A percentile compares a stretch with the other conserved stretches of the same genome.
phyloP scores from a whole-genome alignment of 2,888 invertebrate species.

The Hermaeophaga mercurialis region DNA sequence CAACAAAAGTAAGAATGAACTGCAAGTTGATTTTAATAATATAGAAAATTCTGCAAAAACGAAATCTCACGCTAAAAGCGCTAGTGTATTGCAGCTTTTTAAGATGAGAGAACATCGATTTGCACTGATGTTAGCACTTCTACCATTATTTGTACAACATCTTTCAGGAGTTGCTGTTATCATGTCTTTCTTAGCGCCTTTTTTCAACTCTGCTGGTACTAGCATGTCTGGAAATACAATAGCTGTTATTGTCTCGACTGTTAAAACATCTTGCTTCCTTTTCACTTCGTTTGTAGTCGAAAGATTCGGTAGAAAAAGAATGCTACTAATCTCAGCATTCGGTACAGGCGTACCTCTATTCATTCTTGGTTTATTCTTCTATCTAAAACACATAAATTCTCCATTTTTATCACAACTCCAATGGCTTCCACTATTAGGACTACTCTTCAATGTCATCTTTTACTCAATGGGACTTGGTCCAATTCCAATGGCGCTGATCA shows the following conservation, averaged over 20 bases:
- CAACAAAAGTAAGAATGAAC: conserved; percentile 18
- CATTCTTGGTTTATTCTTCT: conserved; percentile 63
- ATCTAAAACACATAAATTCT: conserved; percentile 56
- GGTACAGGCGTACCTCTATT: conserved; percentile 69
- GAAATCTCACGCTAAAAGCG: neutral
- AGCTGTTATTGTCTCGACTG: conserved; percentile 75
- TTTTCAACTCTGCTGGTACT: conserved; percentile 22
- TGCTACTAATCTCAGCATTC: conserved; percentile 70
- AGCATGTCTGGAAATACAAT: conserved; percentile 62
- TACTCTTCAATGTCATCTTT: conserved; percentile 71
- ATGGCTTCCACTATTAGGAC: conserved; percentile 72
- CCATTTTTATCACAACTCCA: conserved; percentile 53
- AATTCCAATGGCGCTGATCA: conserved; percentile 78
- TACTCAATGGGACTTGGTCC: conserved; percentile 75
- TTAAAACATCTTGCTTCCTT: conserved; percentile 73
- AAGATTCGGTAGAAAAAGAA: conserved; percentile 69
- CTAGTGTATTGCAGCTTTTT: neutral
- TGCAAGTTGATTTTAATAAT: conserved; percentile 7
- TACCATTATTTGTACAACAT: conserved; percentile 3
- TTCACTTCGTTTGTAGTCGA: conserved; percentile 76
- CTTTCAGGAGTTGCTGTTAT: conserved; percentile 21
- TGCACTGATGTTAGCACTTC: conserved; percentile 34
- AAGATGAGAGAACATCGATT: neutral
- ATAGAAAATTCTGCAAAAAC: conserved; percentile 1
- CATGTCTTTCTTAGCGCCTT: conserved; percentile 19